A percentile compares a stretch with the other conserved stretches of the same genome.
Evolutionary conservation across 2,797 vertebrate genomes (phyloP).

Genomic region (Spatula versicolor): DNA sequence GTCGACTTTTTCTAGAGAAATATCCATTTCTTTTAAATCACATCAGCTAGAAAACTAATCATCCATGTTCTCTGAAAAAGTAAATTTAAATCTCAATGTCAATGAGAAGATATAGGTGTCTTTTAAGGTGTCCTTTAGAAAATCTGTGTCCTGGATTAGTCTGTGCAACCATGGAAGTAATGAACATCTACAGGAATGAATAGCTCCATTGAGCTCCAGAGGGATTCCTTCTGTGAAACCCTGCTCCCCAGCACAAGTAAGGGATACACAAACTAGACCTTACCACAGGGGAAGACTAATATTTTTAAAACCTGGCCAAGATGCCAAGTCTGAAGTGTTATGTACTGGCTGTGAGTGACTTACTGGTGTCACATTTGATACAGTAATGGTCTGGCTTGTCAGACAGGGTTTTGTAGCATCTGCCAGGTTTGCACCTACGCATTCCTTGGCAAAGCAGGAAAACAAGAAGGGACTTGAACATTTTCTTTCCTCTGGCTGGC

Average conservation of each 20-base stretch:
- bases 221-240: background rate
- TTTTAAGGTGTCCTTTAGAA: background rate
- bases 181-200: background rate
- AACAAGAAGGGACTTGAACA: background rate
- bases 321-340: background rate
- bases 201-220: background rate
- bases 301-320: background rate
- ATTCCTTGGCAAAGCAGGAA: background rate
- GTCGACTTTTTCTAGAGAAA: background rate
- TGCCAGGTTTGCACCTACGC: background rate
- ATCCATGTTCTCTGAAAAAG: background rate
- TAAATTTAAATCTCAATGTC: background rate
- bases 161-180: background rate
- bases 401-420: background rate
- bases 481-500: background rate
- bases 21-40: background rate
- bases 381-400: background rate
- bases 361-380: background rate
- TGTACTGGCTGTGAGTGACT: background rate
- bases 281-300: background rate
- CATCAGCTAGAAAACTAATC: background rate
- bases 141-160: background rate
- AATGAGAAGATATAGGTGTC: background rate
- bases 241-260: background rate
- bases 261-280: background rate